Evolutionary conservation across 2,888 invertebrate species (phyloP), one percentile per base, ranked within the genome.

Genomic region (Nesidiocoris tenuis): DNA sequence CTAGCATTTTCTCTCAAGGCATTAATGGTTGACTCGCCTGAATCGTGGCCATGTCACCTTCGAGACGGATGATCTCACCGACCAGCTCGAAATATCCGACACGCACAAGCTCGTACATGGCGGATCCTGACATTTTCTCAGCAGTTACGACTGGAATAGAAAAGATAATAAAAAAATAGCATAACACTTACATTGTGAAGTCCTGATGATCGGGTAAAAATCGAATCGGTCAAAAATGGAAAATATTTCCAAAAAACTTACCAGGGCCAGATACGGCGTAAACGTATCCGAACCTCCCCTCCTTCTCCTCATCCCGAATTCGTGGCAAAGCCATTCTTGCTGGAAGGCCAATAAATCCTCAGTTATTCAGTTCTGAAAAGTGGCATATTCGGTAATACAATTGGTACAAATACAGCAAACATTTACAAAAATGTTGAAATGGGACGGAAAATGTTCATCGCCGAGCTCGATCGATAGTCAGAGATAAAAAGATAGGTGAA

Each of bases 71-170:
- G 86, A 99, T 99, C 88, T 99, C 99, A 80, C 99, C 99, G 17
- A 99, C 99, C 82, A 99, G 87, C 85, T 99, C 98, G 81, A 91
- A 90, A 86, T 99, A 98, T 0, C 99, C 99, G 59, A 99, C 99
- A 81, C 99, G 91, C 79, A 99, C 99, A 87, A 99, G 85, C 87
- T 99, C 99, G 91, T 98, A 99, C 98, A 99, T 99, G 89, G 98
- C 98, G 24, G 98, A 94, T 79, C 99, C 99, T 77, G 97, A 91
- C 99, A 99, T 99, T 84, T 93, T 93, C 85, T 99, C 96, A 80
- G 99, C 99, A 78, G 97, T 98, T 67, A 99, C 99, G 85, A 99
- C 99, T 98, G 83, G 5, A 74, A 77, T 7, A 74, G 18, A 2
- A 21, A 63, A 70, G 21, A 56, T 17, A n/a, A n/a, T n/a, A n/a